These are phyloP conservation scores for human DNA, from an alignment of 2,113 vertebrate genomes.

Conservation along the genomic window GRCh38 chr15:80460501-80461000, in stretches of 20 bases:
- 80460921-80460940: not conserved
- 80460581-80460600: not conserved
- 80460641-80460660: not conserved
- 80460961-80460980: not conserved
- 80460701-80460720: not conserved
- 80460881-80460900: not conserved
- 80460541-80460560: not conserved
- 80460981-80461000: no score
- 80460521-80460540: not conserved
- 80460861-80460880: not conserved
- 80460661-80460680: not conserved
- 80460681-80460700: not conserved
- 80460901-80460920: not conserved
- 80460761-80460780: not conserved
- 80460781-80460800: not conserved
- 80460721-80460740: no score
- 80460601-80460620: not conserved
- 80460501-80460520: not conserved
- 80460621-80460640: not conserved
- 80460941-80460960: not conserved
- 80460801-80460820: fast-evolving
- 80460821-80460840: not conserved
- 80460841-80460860: not conserved
- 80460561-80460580: not conserved
- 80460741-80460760: not conserved